These are phyloP conservation scores for Umimayanthus chanpuru DNA, from an alignment of 92 coral and sea anemone genomes.

Conservation along the genomic window DNA sequence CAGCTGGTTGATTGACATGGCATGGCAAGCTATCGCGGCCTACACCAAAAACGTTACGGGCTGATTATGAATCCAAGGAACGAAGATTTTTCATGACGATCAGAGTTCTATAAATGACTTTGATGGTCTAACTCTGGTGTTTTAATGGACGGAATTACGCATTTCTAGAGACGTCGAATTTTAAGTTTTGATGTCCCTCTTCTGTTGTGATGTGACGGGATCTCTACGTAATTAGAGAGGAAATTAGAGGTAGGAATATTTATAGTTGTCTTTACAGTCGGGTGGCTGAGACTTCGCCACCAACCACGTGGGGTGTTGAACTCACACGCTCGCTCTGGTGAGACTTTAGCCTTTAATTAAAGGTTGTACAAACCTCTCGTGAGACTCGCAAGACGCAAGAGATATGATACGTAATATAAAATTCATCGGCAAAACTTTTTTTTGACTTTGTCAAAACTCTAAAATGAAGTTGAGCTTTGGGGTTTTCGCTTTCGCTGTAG, in stretches of 20 bases:
- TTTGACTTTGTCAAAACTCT: background rate
- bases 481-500: background rate
- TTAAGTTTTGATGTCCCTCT: background rate
- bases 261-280: constrained; percentile 29
- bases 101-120: background rate
- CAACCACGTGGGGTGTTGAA: constrained; percentile 39
- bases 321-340: background rate
- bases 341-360: background rate
- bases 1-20: constrained; percentile 27
- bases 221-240: constrained; percentile 42
- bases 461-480: background rate
- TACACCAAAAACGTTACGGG: constrained; percentile 28
- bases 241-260: constrained; percentile 46
- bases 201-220: constrained; percentile 32
- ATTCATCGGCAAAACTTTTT: background rate
- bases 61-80: constrained; percentile 32
- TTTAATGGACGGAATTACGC: background rate
- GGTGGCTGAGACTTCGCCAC: constrained; percentile 31
- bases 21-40: constrained; percentile 29
- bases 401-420: background rate
- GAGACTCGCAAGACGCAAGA: background rate
- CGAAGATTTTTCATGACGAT: constrained; percentile 9
- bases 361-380: background rate
- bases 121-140: background rate
- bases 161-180: background rate